Evolutionary conservation across 2,113 vertebrate species (phyloP).

Genomic region (Microcebus lehilahytsara): DNA sequence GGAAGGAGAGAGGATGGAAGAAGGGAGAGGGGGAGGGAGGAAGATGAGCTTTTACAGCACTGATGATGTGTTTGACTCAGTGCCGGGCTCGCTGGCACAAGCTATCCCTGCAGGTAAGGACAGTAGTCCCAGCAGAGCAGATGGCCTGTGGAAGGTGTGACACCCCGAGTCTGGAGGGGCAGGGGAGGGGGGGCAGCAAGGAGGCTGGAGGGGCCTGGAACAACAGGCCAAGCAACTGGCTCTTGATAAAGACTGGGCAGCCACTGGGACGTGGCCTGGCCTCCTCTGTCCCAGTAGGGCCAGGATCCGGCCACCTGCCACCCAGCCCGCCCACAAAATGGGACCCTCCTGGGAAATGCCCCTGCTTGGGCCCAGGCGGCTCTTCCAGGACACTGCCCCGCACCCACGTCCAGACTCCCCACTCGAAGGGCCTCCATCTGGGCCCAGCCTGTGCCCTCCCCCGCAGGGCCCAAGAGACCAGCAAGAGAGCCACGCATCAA

Average conservation of each 20-base stretch:
- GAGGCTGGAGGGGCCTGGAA: background rate
- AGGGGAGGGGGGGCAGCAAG: background rate
- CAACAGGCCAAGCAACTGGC: background rate
- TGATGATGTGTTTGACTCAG: accelerated
- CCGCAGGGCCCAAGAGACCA: background rate
- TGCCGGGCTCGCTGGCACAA: background rate
- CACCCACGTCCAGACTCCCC: background rate
- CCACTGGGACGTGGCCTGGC: background rate
- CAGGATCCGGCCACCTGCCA: background rate
- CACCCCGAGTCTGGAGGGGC: background rate
- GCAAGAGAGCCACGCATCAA: background rate
- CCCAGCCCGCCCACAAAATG: background rate
- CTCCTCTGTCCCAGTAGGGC: background rate
- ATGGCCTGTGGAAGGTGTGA: background rate
- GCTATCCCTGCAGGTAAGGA: background rate
- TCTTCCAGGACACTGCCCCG: background rate
- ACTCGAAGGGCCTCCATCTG: background rate
- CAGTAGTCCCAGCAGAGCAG: background rate
- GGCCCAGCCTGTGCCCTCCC: background rate
- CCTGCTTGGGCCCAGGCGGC: background rate
- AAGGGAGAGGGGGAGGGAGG: background rate
- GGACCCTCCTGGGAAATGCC: background rate
- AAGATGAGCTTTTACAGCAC: background rate
- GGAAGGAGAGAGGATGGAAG: too few species aligned
- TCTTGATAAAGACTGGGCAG: background rate